These are phyloP conservation scores for Diabrotica virgifera DNA, from an alignment of 1,140 invertebrate species.

Conservation along the genomic window DNA sequence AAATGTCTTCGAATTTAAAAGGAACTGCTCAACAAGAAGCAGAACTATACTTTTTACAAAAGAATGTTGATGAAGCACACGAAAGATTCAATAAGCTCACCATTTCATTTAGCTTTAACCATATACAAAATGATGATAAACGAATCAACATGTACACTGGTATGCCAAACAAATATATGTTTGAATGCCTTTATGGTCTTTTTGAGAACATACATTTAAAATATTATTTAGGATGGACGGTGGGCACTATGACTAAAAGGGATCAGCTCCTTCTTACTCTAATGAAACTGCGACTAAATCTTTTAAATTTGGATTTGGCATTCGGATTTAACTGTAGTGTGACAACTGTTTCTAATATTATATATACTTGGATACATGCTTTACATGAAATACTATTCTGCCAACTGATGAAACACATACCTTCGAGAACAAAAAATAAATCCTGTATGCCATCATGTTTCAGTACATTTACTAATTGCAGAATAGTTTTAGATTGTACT, in stretches of 20 bases:
- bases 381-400: constrained; percentile 31
- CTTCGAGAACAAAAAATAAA: constrained; percentile 27
- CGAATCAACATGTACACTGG: constrained; percentile 24
- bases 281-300: constrained; percentile 33
- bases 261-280: constrained; percentile 34
- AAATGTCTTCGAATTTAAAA: too few relatives aligned
- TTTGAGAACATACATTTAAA: constrained; percentile 20
- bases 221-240: too few relatives aligned
- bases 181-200: constrained; percentile 17
- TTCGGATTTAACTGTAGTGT: constrained; percentile 21
- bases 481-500: constrained; percentile 28
- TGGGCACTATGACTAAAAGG: constrained; percentile 25
- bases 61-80: neutral
- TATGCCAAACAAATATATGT: constrained; percentile 20
- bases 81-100: constrained; percentile 12
- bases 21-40: constrained; percentile 13
- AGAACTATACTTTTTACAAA: constrained; percentile 16
- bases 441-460: too few relatives aligned
- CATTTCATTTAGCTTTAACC: constrained; percentile 7
- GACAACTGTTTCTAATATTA: constrained; percentile 31
- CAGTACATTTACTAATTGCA: constrained; percentile 28
- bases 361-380: constrained; percentile 32
- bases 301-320: constrained; percentile 28
- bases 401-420: constrained; percentile 29
- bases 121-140: constrained; percentile 20